Conservation (phyloP, 2,113 vertebrate genomes). For the Stomatorhinus ivindoensis region DNA sequence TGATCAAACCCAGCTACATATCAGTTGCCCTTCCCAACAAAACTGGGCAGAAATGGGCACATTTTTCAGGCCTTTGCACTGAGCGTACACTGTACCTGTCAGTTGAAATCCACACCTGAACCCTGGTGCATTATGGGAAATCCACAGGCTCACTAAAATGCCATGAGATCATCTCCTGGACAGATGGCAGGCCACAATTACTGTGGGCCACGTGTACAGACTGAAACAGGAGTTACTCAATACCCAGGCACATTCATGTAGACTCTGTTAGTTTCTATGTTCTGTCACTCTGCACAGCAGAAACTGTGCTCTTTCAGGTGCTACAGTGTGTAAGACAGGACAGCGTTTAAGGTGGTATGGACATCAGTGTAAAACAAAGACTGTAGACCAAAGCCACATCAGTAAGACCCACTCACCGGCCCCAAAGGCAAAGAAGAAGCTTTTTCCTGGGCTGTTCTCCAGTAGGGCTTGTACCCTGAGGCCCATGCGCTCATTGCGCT, state of each 20-base stretch:
- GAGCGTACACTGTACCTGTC: background rate
- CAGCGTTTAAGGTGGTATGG: background rate
- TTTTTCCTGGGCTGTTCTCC: slow-evolving; percentile 73
- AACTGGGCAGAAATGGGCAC: background rate
- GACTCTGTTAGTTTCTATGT: background rate
- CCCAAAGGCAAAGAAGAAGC: slow-evolving; percentile 87
- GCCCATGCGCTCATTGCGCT: slow-evolving; percentile 77
- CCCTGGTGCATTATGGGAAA: background rate
- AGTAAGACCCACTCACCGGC: slow-evolving; percentile 57
- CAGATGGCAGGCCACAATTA: background rate
- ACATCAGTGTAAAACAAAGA: background rate
- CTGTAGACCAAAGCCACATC: background rate
- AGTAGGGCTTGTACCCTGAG: slow-evolving; percentile 66
- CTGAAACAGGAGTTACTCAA: background rate
- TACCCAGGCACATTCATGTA: background rate
- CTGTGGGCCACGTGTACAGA: background rate
- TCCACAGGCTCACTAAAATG: background rate
- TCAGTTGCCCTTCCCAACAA: background rate
- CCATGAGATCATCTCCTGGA: background rate
- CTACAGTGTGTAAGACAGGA: background rate
- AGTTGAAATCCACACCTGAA: background rate
- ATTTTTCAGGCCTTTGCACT: background rate
- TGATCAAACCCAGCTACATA: background rate
- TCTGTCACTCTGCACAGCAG: background rate
- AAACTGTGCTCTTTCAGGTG: background rate